Conservation (phyloP, 2,797 vertebrate species). For the Crocodylus rhombifer region DNA sequence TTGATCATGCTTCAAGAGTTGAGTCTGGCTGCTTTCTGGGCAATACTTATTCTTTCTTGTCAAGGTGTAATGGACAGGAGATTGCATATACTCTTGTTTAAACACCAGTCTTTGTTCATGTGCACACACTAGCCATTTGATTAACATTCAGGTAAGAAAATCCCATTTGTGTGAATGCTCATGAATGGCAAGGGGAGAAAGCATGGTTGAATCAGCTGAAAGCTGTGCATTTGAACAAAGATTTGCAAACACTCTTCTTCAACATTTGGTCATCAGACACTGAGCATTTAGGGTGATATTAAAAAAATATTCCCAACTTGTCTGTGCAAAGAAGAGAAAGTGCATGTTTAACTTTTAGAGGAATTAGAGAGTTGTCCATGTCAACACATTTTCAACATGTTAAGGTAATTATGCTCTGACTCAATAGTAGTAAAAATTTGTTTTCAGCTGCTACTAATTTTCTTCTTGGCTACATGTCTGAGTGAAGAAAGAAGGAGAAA, state of each 20-base stretch:
- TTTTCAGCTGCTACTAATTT: slow-evolving; percentile 3
- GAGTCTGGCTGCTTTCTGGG: background rate
- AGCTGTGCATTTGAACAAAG: background rate
- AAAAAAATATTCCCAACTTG: background rate
- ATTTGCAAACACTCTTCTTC: background rate
- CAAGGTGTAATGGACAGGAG: background rate
- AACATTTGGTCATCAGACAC: background rate
- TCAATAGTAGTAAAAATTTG: background rate
- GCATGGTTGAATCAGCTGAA: background rate
- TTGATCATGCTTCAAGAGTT: background rate
- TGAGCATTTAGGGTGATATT: background rate
- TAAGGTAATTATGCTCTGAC: background rate
- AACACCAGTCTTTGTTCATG: background rate
- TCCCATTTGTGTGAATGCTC: background rate
- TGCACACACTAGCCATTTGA: background rate
- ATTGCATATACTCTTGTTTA: background rate
- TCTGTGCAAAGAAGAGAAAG: background rate
- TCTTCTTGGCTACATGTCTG: background rate
- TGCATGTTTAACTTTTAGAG: background rate
- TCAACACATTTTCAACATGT: background rate
- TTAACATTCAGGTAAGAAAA: background rate
- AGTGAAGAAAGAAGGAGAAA: background rate
- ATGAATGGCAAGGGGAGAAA: background rate
- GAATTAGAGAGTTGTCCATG: background rate
- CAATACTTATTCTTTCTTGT: background rate